A percentile compares a stretch with the other conserved stretches of the same genome.
Evolutionary conservation across 2,113 vertebrate species (phyloP).

Genomic region (Blennius ocellaris): DNA sequence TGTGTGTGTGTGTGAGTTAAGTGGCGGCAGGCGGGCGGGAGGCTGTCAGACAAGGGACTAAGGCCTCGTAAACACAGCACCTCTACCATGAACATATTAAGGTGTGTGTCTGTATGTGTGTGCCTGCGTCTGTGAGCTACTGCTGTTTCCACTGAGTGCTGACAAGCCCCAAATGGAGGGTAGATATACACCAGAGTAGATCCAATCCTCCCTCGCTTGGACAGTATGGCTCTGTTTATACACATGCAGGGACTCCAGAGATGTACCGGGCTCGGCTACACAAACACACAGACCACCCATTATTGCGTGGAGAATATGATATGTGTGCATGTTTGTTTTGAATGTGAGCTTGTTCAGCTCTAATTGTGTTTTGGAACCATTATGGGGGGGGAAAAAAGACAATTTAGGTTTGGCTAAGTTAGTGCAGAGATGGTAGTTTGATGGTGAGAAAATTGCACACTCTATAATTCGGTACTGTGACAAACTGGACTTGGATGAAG

Average conservation of each 20-base stretch:
- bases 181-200: conserved; percentile 74
- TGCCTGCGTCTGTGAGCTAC: conserved; percentile 55
- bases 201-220: conserved; percentile 54
- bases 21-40: conserved; percentile 82
- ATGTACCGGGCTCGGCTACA: conserved; percentile 38
- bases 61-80: conserved; percentile 80
- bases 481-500: not conserved
- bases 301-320: conserved; percentile 29
- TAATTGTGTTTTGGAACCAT: not conserved
- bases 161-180: conserved; percentile 71
- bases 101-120: conserved; percentile 63
- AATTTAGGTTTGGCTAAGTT: no score
- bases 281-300: conserved; percentile 69
- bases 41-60: conserved; percentile 76
- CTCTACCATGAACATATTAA: conserved; percentile 74
- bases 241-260: conserved; percentile 45
- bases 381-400: not conserved
- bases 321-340: conserved; percentile 20
- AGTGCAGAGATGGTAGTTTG: no score
- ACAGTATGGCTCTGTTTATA: conserved; percentile 77
- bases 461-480: not conserved
- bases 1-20: conserved; percentile 67
- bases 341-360: conserved; percentile 5
- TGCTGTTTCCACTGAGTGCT: conserved; percentile 75
- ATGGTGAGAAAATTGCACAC: no score